Percentiles rank a stretch among this genome's conserved stretches.
Conservation (phyloP, 1,140 invertebrate species). For the Coenobita brevimanus region DNA sequence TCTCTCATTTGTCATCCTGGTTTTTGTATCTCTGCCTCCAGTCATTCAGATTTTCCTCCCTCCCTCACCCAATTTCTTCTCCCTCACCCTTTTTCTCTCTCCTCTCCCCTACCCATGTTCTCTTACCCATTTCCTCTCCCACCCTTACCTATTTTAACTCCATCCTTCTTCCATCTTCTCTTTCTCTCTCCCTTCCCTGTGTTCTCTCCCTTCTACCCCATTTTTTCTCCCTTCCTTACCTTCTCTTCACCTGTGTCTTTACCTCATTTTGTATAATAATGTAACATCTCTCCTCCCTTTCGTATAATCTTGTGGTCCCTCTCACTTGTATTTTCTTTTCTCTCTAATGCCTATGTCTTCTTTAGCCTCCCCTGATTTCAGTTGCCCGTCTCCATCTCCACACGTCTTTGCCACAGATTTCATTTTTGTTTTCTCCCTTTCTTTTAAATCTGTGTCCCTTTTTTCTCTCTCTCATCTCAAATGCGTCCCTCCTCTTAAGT, state of each 20-base stretch:
- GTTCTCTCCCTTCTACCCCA: too few species aligned
- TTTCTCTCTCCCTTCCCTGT: background rate
- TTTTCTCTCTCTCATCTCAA: too few species aligned
- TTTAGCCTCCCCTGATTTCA: background rate
- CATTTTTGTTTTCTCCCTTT: background rate
- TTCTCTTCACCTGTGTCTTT: too few species aligned
- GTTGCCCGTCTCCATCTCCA: too few species aligned
- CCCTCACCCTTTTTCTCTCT: background rate
- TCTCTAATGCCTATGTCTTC: background rate
- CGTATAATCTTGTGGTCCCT: too few species aligned
- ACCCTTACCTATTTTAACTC: background rate
- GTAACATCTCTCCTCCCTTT: too few species aligned
- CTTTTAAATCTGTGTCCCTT: background rate
- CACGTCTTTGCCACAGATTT: too few species aligned
- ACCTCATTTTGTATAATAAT: too few species aligned
- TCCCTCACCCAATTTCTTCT: constrained; percentile 25
- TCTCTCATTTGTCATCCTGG: too few species aligned
- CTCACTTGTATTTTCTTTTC: background rate
- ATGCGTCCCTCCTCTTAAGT: too few species aligned
- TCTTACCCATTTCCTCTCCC: background rate
- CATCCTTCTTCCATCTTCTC: too few species aligned
- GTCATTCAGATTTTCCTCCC: background rate
- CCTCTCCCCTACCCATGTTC: background rate
- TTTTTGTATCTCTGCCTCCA: constrained; percentile 22
- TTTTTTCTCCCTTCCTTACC: background rate